Evolutionary conservation across 2,113 vertebrate genomes (phyloP).

Genomic region (Spea multiplicata): DNA sequence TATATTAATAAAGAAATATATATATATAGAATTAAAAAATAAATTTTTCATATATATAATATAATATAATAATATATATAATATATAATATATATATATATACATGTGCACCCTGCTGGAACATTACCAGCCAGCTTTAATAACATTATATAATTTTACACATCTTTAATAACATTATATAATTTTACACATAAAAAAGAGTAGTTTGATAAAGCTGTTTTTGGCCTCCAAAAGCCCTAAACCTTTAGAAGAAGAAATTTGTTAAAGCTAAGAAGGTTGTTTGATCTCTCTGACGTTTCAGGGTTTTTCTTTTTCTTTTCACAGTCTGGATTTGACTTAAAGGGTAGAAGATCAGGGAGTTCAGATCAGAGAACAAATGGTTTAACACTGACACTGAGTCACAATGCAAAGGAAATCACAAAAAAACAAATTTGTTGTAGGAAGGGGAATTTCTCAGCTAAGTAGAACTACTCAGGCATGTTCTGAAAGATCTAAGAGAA

Average conservation of each 20-base stretch:
- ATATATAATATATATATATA: too few species aligned
- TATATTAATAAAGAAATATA: too few species aligned
- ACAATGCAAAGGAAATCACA: slow-evolving; percentile 46
- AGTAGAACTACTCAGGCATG: slow-evolving; percentile 41
- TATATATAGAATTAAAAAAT: too few species aligned
- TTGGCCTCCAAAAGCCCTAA: not conserved
- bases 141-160: not conserved
- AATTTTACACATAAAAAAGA: not conserved
- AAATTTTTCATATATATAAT: too few species aligned
- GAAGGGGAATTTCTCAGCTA: slow-evolving; percentile 42
- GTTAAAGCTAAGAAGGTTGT: slow-evolving; percentile 15
- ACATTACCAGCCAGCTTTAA: too few species aligned
- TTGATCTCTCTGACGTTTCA: slow-evolving; percentile 39
- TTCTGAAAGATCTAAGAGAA: slow-evolving; percentile 33
- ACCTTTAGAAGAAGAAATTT: slow-evolving; percentile 11
- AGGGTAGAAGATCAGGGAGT: slow-evolving; percentile 41
- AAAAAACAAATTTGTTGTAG: slow-evolving; percentile 47
- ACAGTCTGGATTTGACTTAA: slow-evolving; percentile 28
- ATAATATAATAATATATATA: too few species aligned
- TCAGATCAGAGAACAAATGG: slow-evolving; percentile 43
- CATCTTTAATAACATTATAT: not conserved
- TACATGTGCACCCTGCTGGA: too few species aligned
- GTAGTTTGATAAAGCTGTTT: slow-evolving; percentile 35
- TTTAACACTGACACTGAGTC: slow-evolving; percentile 43
- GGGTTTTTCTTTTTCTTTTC: slow-evolving; percentile 35